A percentile compares a stretch with the other conserved stretches of the same genome.
Evolutionary conservation across 2,113 vertebrate species (phyloP).

Genomic region (Cromileptes altivelis): DNA sequence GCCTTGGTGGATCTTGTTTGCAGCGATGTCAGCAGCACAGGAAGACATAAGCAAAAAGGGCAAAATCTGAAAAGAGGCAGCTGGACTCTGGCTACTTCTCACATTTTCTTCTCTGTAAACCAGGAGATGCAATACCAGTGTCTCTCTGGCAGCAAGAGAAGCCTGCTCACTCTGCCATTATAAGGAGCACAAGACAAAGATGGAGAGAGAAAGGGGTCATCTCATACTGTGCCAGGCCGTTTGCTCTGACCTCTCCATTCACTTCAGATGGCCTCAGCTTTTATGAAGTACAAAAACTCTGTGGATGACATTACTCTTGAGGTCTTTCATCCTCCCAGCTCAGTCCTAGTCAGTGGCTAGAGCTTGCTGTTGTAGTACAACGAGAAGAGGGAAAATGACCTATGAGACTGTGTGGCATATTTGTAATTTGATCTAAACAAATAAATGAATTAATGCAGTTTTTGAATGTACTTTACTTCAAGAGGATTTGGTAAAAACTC

Average conservation of each 20-base stretch:
- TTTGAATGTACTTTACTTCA: conserved; percentile 29
- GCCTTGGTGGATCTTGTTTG: conserved; percentile 47
- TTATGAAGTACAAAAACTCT: conserved; percentile 56
- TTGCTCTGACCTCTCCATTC: conserved; percentile 61
- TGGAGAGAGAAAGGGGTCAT: conserved; percentile 38
- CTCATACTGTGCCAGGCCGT: conserved; percentile 39
- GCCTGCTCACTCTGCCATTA: conserved; percentile 39
- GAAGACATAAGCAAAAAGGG: conserved; percentile 11
- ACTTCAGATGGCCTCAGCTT: conserved; percentile 37
- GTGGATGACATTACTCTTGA: conserved; percentile 22
- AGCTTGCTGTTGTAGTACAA: conserved; percentile 3
- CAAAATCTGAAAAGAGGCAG: conserved; percentile 36
- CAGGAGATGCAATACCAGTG: conserved; percentile 15
- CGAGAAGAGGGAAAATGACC: conserved; percentile 9
- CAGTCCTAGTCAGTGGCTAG: conserved; percentile 10
- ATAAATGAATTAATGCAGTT: conserved; percentile 24
- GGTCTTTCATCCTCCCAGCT: conserved; percentile 43
- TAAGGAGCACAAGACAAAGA: conserved; percentile 54
- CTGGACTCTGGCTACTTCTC: conserved; percentile 30
- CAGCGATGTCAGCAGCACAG: conserved; percentile 32
- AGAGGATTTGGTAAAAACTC: conserved; percentile 9
- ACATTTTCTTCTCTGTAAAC: conserved; percentile 54
- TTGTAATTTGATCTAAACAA: conserved; percentile 43
- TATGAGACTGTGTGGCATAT: background rate
- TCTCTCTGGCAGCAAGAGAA: conserved; percentile 40